Evolutionary conservation across 2,888 invertebrate genomes (phyloP), one percentile per base, ranked within the genome.

Genomic region (Drosophila lacicola): DNA sequence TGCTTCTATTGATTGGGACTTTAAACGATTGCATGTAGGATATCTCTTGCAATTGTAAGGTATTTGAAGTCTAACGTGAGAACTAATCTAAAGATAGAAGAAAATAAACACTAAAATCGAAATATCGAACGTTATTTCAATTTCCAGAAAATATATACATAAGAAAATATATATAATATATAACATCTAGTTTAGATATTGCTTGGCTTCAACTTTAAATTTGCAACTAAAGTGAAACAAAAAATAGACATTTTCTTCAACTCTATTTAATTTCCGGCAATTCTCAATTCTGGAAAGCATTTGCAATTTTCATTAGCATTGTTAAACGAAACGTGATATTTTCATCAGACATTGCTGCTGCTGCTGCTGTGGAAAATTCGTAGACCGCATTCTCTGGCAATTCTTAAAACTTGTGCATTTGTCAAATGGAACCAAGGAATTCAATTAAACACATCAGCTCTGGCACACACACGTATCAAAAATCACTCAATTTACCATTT

Each of bases 401-500:
- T 54, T 34, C 37, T 19, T 8, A 42, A 46, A 29, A 50, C 25
- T 50, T 54, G 37, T 14, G 39, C 50, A 66, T 63, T 53, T 66
- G 44, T 75, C 62, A 58, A 79, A 60, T 63, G 41, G 56, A 49
- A 42, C 39, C 50, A 21, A 53, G 54, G 17, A 70, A 78, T 77
- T 66, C 74, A 77, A 78, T 78, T 78, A 74, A 61, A 66, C 44
- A 58, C 46, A 45, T 62, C 34, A 57, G 50, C 34, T 33, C 42
- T 45, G 53, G 19, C 65, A 17, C 41, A 17, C 41, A 64, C 45
- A 66, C 67, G 37, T 75, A 79, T 86, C 87, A 78, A 70, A 72
- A 80, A 74, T 82, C 87, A 86, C 87, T 82, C 84, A 81, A 86
- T 83, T 82, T 69, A 45, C 19, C 51, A 78, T 74, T 67, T 77